Evolutionary conservation across 1,140 invertebrate species (phyloP).

Genomic region (Cryptotermes secundus): DNA sequence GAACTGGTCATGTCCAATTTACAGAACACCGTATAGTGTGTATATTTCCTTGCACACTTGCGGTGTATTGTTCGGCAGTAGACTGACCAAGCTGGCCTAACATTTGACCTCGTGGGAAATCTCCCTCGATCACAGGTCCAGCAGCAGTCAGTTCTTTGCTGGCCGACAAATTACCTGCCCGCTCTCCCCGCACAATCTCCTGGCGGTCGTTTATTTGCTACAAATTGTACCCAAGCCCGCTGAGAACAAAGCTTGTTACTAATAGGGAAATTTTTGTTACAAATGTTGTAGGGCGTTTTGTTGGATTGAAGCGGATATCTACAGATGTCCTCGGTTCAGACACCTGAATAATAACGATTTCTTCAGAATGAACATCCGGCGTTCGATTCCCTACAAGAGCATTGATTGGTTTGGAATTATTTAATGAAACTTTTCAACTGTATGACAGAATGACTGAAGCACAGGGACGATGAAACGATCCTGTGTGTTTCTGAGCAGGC

Average conservation of each 20-base stretch:
- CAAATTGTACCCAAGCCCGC: background rate
- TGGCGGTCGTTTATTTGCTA: slow-evolving; percentile 12
- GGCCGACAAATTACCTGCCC: slow-evolving; percentile 8
- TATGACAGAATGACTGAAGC: too few species aligned
- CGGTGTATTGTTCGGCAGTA: background rate
- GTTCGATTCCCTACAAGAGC: too few species aligned
- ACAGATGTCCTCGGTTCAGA: background rate
- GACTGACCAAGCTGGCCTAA: background rate
- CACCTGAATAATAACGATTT: background rate
- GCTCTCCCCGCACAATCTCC: background rate
- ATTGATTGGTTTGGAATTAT: too few species aligned
- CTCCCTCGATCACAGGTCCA: slow-evolving; percentile 1
- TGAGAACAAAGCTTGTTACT: background rate
- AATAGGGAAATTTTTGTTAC: slow-evolving; percentile 7
- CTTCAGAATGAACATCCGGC: too few species aligned
- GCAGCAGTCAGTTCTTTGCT: background rate
- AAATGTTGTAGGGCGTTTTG: background rate
- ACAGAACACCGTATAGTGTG: background rate
- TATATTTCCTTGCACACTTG: slow-evolving; percentile 11
- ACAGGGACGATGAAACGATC: too few species aligned
- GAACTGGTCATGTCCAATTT: background rate
- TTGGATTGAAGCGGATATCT: background rate
- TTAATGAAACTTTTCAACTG: too few species aligned
- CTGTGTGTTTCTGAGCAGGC: too few species aligned
- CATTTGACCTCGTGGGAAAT: slow-evolving; percentile 9